Conservation (phyloP, 2,888 invertebrate species). For the Pammene aurita region DNA sequence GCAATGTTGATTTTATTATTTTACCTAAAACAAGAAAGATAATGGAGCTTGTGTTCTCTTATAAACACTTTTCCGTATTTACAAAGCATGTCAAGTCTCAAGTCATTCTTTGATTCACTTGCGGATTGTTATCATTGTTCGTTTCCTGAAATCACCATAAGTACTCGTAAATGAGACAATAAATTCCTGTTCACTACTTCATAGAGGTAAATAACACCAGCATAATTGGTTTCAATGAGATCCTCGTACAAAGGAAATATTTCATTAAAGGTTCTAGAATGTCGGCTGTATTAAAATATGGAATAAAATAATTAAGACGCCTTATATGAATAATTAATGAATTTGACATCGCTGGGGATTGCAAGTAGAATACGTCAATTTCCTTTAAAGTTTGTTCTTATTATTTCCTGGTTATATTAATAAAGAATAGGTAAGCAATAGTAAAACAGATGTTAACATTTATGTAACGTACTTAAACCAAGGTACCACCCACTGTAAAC, state of each 20-base stretch:
- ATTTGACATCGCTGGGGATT: neutral
- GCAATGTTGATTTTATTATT: too few species aligned
- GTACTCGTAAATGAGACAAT: neutral
- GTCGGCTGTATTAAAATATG: conserved; percentile 12
- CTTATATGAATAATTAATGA: conserved; percentile 24
- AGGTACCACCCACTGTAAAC: too few species aligned
- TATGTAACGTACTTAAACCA: neutral
- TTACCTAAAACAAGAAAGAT: too few species aligned
- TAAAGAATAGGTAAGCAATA: neutral
- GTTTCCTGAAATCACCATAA: conserved; percentile 3
- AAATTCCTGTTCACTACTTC: neutral
- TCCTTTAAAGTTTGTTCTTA: neutral
- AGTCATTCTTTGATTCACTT: neutral
- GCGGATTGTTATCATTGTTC: neutral
- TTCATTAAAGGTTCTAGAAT: conserved; percentile 24
- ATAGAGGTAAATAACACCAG: conserved; percentile 14
- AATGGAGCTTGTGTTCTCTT: too few species aligned
- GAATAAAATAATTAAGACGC: conserved; percentile 15
- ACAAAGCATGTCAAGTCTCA: too few species aligned
- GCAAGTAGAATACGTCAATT: neutral
- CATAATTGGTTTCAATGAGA: conserved; percentile 6
- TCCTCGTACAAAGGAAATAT: conserved; percentile 23
- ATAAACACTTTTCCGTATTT: too few species aligned
- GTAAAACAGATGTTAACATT: neutral
- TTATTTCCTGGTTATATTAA: neutral